A percentile compares a stretch with the other conserved stretches of the same genome.
Conservation (phyloP, 2,113 vertebrate species). For the Petaurus breviceps region DNA sequence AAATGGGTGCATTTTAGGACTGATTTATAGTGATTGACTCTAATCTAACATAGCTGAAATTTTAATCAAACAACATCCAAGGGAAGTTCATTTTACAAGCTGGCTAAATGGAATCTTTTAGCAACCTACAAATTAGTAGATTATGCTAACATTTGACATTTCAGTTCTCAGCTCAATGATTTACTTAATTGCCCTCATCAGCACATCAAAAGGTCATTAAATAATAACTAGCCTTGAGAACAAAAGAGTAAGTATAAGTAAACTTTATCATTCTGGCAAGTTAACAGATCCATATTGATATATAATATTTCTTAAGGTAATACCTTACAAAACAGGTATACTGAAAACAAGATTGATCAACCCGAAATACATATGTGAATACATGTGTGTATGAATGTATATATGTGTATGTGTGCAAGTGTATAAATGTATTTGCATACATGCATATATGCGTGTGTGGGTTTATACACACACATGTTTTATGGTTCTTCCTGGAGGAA, state of each 20-base stretch:
- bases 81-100: background rate
- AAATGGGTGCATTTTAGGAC: background rate
- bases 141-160: background rate
- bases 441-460: too few species aligned
- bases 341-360: background rate
- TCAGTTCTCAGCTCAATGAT: background rate
- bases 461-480: too few species aligned
- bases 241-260: background rate
- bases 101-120: background rate
- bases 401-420: too few species aligned
- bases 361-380: background rate
- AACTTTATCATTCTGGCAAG: background rate
- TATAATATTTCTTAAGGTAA: background rate
- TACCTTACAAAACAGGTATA: background rate
- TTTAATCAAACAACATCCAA: background rate
- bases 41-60: background rate
- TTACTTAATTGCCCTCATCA: background rate
- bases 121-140: background rate
- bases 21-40: background rate
- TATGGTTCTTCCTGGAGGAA: background rate
- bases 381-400: rapidly evolving
- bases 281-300: background rate
- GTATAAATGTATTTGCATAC: too few species aligned
- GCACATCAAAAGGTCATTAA: background rate
- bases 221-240: background rate